phyloP scores from a whole-genome alignment of 1,140 invertebrate species.

The Yoshiicerus persimilis region DNA sequence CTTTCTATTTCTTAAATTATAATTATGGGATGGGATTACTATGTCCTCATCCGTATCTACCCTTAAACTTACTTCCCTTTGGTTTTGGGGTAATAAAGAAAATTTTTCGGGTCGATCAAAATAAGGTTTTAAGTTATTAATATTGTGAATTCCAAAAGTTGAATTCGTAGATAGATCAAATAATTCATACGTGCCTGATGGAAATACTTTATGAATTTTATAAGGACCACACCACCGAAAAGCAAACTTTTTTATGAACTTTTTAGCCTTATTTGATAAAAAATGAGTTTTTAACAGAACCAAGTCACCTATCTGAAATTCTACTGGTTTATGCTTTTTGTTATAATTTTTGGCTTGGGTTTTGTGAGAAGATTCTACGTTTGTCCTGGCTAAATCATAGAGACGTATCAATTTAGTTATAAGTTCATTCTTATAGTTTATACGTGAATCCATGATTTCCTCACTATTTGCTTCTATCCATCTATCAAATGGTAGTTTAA shows the following conservation, averaged over 20 bases:
- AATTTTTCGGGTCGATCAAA: background rate
- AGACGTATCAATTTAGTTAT: background rate
- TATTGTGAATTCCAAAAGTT: background rate
- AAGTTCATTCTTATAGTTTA: background rate
- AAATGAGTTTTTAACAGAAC: background rate
- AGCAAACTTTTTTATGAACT: background rate
- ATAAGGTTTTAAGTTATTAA: background rate
- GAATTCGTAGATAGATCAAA: background rate
- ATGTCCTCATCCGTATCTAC: too few relatives aligned
- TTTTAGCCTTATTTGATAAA: background rate
- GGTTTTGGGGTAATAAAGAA: background rate
- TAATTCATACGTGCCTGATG: background rate
- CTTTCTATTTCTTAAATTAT: background rate
- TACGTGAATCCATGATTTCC: background rate
- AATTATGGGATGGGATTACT: too few relatives aligned
- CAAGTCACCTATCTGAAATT: background rate
- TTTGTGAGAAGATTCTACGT: background rate
- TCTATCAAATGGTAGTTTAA: conserved; percentile 35
- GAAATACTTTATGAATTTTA: background rate
- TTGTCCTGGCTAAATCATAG: background rate
- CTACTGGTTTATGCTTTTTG: background rate
- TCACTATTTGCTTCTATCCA: background rate
- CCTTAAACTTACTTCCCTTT: too few relatives aligned
- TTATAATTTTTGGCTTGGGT: background rate
- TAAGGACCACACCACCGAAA: background rate